Conservation (phyloP, 2,797 vertebrate species). For the Hephaestus fuliginosus region DNA sequence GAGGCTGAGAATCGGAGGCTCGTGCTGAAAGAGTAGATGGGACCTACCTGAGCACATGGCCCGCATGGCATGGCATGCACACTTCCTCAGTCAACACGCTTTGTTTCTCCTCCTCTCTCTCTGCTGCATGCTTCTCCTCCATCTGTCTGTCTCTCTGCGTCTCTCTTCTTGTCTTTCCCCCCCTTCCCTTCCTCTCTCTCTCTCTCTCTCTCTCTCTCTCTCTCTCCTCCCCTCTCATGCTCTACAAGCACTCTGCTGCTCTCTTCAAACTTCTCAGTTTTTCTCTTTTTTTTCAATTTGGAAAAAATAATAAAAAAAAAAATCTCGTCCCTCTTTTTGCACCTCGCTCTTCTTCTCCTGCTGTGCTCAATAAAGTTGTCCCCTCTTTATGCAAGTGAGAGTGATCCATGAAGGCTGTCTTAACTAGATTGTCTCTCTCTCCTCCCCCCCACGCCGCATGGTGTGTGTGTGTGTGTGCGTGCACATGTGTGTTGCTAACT, state of each 20-base stretch:
- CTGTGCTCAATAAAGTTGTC: slow-evolving; percentile 38
- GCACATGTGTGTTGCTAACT: slow-evolving; percentile 28
- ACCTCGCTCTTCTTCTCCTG: slow-evolving; percentile 43
- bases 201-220: slow-evolving; percentile 35
- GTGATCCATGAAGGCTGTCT: slow-evolving; percentile 63
- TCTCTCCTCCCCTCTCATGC: slow-evolving; percentile 44
- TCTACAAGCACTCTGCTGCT: slow-evolving; percentile 34
- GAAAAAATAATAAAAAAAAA: background rate
- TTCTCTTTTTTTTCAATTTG: background rate
- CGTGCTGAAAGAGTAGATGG: slow-evolving; percentile 40
- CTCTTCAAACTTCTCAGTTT: slow-evolving; percentile 52
- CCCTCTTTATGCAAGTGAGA: slow-evolving; percentile 59
- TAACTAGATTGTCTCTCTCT: slow-evolving; percentile 49
- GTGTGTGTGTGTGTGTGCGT: slow-evolving; percentile 33
- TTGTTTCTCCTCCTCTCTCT: slow-evolving; percentile 78
- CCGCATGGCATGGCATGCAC: slow-evolving; percentile 62
- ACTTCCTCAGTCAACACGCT: slow-evolving; percentile 81
- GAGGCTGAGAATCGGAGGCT: slow-evolving; percentile 3
- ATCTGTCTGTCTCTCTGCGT: slow-evolving; percentile 69
- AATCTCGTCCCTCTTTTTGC: slow-evolving; percentile 34
- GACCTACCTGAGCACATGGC: slow-evolving; percentile 87
- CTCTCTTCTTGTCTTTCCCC: slow-evolving; percentile 62
- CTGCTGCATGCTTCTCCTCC: slow-evolving; percentile 75
- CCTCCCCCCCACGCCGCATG: slow-evolving; percentile 42
- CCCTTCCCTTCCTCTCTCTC: slow-evolving; percentile 30